A percentile compares a stretch with the other conserved stretches of the same genome.
Evolutionary conservation across 2,888 invertebrate genomes (phyloP).

Genomic region (Agelastica alni): DNA sequence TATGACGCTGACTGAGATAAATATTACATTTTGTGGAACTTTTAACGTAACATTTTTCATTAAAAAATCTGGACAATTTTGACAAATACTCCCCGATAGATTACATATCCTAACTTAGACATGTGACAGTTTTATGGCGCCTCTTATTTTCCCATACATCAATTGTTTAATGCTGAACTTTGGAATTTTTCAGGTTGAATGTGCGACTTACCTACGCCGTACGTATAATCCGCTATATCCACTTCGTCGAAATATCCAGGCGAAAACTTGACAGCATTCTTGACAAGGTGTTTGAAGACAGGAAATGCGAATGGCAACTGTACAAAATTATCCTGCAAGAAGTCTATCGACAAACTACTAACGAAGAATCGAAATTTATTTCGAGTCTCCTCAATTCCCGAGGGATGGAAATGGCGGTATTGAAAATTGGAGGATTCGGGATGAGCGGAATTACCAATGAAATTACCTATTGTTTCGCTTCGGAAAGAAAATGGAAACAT

Average conservation of each 20-base stretch:
- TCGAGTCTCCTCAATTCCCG: conserved; percentile 62
- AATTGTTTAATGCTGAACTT: too few species aligned
- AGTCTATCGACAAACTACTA: conserved; percentile 45
- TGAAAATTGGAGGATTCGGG: conserved; percentile 73
- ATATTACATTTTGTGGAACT: too few species aligned
- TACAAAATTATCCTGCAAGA: conserved; percentile 54
- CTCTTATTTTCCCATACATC: too few species aligned
- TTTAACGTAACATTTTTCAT: too few species aligned
- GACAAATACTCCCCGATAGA: too few species aligned
- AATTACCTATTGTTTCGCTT: conserved; percentile 67
- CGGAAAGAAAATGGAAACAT: conserved; percentile 65
- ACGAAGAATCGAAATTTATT: conserved; percentile 32
- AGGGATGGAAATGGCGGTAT: conserved; percentile 70
- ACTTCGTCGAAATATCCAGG: conserved; percentile 57
- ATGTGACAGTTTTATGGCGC: too few species aligned
- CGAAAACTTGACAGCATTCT: conserved; percentile 46
- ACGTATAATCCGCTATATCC: conserved; percentile 57
- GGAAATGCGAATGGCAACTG: conserved; percentile 49
- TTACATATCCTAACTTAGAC: too few species aligned
- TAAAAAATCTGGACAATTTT: too few species aligned
- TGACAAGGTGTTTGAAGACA: conserved; percentile 44
- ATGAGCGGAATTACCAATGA: conserved; percentile 69
- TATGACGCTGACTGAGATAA: too few species aligned
- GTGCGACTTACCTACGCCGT: conserved; percentile 54
- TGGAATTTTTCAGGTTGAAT: conserved; percentile 49